A percentile compares a stretch with the other conserved stretches of the same genome.
These are phyloP conservation scores for Pachymerium ferrugineum DNA, from an alignment of 2,888 invertebrate species.

Conservation along the genomic window DNA sequence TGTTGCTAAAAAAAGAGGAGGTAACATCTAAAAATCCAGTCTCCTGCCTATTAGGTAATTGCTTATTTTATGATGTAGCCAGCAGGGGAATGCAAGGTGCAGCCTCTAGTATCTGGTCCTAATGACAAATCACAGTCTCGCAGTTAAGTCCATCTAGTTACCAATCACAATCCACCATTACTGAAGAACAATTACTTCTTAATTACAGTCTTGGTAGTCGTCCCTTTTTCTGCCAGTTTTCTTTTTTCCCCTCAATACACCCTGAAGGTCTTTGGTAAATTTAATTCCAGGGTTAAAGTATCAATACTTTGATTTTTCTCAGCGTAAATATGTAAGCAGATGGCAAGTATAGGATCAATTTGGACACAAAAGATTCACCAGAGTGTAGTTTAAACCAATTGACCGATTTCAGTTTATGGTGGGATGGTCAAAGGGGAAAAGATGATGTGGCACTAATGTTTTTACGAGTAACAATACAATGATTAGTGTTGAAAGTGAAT, in stretches of 20 bases:
- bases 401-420: no score
- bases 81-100: constrained; percentile 2
- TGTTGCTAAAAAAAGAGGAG: neutral
- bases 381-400: no score
- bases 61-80: constrained; percentile 24
- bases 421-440: no score
- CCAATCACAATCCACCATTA: constrained; percentile 17
- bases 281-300: no score
- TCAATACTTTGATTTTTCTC: no score
- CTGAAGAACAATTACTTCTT: neutral
- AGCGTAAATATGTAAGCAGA: no score
- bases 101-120: constrained; percentile 21
- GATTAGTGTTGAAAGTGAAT: no score
- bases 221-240: neutral
- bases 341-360: no score
- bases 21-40: neutral
- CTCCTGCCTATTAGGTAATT: constrained; percentile 23
- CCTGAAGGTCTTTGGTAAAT: neutral
- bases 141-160: constrained; percentile 17
- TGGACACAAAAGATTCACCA: no score
- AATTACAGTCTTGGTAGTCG: neutral
- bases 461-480: no score
- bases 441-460: no score
- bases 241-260: neutral
- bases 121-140: constrained; percentile 6